These are phyloP conservation scores for Psilanteris sp. DNA, from an alignment of 1,140 invertebrate species.

Conservation along the genomic window DNA sequence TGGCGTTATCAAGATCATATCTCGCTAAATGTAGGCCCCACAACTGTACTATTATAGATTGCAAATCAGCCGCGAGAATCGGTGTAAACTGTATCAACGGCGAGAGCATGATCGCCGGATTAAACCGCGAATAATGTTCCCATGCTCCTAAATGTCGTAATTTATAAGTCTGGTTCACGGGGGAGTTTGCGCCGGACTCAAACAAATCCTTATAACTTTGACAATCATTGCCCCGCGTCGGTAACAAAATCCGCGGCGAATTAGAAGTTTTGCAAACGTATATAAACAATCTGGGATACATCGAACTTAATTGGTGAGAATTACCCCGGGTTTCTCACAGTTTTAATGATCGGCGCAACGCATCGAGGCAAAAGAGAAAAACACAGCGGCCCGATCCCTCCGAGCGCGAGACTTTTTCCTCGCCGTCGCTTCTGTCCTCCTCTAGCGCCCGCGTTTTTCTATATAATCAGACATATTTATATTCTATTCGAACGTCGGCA, in stretches of 20 bases:
- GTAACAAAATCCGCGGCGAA: conserved; percentile 38
- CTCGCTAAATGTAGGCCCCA: conserved; percentile 56
- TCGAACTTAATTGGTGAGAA: conserved; percentile 53
- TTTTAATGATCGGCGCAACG: conserved; percentile 24
- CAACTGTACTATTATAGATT: conserved; percentile 57
- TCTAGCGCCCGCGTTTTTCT: conserved; percentile 8
- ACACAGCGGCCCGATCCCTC: background rate
- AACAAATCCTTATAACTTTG: conserved; percentile 38
- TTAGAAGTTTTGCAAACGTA: conserved; percentile 32
- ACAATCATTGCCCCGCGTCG: conserved; percentile 20
- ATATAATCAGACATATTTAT: conserved; percentile 32
- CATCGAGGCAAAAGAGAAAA: conserved; percentile 20
- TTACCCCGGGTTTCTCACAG: conserved; percentile 36
- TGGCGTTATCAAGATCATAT: conserved; percentile 44
- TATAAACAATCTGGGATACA: conserved; percentile 36
- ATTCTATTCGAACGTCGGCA: conserved; percentile 30
- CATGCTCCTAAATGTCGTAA: conserved; percentile 63
- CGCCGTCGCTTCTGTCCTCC: background rate
- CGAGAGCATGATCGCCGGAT: conserved; percentile 41
- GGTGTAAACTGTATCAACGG: conserved; percentile 39
- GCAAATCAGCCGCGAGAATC: conserved; percentile 57
- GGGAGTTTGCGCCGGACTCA: conserved; percentile 23
- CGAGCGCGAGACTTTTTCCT: conserved; percentile 15
- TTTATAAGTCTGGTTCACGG: conserved; percentile 53
- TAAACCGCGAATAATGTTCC: conserved; percentile 54